A percentile compares a stretch with the other conserved stretches of the same genome.
Conservation (phyloP, 2,113 vertebrate genomes). For the Bombycilla garrulus region DNA sequence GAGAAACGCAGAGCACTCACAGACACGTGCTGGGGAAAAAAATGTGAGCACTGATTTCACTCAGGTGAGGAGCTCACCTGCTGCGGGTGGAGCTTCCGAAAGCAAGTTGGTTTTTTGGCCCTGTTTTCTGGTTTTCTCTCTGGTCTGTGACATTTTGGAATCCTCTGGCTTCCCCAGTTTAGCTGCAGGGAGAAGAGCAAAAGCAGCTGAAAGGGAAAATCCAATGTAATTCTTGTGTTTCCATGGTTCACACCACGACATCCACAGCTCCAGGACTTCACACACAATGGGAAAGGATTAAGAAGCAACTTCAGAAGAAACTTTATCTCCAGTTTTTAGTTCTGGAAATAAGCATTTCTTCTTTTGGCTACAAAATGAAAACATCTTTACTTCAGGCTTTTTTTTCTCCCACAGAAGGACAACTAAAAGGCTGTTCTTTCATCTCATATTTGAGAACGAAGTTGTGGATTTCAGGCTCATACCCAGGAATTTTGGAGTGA, state of each 20-base stretch:
- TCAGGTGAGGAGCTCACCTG: background rate
- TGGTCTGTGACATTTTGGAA: background rate
- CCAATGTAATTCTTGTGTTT: background rate
- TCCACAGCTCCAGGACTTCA: background rate
- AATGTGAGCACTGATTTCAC: background rate
- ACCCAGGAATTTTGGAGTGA: conserved; percentile 23
- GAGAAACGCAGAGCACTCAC: background rate
- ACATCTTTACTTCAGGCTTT: background rate
- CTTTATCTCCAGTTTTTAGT: background rate
- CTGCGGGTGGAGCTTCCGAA: background rate
- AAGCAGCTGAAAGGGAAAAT: background rate
- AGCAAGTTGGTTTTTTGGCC: background rate
- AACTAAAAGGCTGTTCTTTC: background rate
- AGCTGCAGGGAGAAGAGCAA: background rate
- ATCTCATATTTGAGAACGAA: background rate
- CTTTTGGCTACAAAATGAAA: background rate
- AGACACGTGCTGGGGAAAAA: background rate
- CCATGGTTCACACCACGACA: accelerated
- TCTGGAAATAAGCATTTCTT: background rate
- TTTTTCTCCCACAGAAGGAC: background rate
- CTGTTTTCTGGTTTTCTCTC: background rate
- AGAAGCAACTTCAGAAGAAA: background rate
- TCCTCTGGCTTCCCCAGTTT: background rate
- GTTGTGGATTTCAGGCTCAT: background rate
- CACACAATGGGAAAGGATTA: background rate